Conservation (phyloP, 2,797 vertebrate species). For the Amblyraja radiata region DNA sequence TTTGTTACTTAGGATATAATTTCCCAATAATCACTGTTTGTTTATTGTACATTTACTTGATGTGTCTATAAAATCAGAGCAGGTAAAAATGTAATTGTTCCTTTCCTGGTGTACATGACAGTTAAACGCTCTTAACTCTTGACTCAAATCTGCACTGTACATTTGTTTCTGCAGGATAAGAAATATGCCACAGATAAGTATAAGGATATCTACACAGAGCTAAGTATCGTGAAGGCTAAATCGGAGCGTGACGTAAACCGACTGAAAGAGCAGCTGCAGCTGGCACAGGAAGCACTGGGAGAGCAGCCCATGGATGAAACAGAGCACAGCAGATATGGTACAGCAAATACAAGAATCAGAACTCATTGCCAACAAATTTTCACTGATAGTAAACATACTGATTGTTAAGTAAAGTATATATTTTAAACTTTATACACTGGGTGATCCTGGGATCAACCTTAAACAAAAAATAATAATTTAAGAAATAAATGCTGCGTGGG, state of each 20-base stretch:
- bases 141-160: background rate
- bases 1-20: background rate
- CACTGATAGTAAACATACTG: background rate
- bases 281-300: slow-evolving; percentile 68
- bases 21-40: background rate
- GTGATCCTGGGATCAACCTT: background rate
- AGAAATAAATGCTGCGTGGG: background rate
- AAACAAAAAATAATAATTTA: background rate
- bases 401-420: background rate
- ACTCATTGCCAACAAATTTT: background rate
- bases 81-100: too few relatives aligned
- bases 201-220: slow-evolving; percentile 76
- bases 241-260: slow-evolving; percentile 66
- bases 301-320: slow-evolving; percentile 60
- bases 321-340: slow-evolving; percentile 67
- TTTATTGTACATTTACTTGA: too few relatives aligned
- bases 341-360: background rate
- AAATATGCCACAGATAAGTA: slow-evolving; percentile 75
- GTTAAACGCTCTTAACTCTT: too few relatives aligned
- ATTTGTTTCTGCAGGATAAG: slow-evolving; percentile 58
- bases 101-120: too few relatives aligned
- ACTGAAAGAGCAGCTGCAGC: slow-evolving; percentile 67
- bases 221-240: slow-evolving; percentile 74
- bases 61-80: too few relatives aligned
- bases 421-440: background rate